A percentile compares a stretch with the other conserved stretches of the same genome.
phyloP scores from a whole-genome alignment of 2,797 vertebrate species.

The Siniperca undulata region DNA sequence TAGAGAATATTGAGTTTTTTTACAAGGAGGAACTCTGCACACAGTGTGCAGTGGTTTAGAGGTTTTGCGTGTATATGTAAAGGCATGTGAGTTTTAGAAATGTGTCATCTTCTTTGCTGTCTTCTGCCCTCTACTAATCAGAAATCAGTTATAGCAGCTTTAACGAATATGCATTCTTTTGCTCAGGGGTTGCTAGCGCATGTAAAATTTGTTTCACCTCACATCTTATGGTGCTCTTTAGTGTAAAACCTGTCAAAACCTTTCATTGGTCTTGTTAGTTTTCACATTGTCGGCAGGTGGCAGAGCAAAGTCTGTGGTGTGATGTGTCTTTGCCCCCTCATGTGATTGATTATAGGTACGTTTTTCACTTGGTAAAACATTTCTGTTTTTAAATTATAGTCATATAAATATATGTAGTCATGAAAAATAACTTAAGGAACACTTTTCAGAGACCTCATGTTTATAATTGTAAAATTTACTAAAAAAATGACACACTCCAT shows the following conservation, averaged over 20 bases:
- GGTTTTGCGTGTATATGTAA: not conserved
- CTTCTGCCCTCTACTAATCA: conserved; percentile 34
- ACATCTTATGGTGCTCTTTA: conserved; percentile 9
- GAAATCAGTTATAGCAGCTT: conserved; percentile 34
- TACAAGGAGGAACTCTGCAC: not conserved
- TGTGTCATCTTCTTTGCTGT: not conserved
- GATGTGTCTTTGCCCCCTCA: not conserved
- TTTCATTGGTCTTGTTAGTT: not conserved
- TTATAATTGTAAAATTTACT: not conserved
- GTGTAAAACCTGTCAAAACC: conserved; percentile 8
- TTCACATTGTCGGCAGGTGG: conserved; percentile 29
- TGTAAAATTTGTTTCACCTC: conserved; percentile 18
- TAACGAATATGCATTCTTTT: conserved; percentile 18
- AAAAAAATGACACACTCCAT: not conserved
- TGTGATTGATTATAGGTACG: not conserved
- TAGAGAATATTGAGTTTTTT: not conserved
- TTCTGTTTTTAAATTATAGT: not conserved
- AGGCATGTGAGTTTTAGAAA: not conserved
- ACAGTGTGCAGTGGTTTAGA: not conserved
- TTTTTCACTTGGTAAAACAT: not conserved
- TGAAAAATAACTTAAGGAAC: not conserved
- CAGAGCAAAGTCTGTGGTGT: conserved; percentile 7
- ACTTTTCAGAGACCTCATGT: not conserved
- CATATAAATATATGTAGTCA: not conserved
- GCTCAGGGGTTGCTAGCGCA: conserved; percentile 15